These are phyloP conservation scores for Tillus elongatus DNA, from an alignment of 2,888 invertebrate genomes.

Conservation along the genomic window DNA sequence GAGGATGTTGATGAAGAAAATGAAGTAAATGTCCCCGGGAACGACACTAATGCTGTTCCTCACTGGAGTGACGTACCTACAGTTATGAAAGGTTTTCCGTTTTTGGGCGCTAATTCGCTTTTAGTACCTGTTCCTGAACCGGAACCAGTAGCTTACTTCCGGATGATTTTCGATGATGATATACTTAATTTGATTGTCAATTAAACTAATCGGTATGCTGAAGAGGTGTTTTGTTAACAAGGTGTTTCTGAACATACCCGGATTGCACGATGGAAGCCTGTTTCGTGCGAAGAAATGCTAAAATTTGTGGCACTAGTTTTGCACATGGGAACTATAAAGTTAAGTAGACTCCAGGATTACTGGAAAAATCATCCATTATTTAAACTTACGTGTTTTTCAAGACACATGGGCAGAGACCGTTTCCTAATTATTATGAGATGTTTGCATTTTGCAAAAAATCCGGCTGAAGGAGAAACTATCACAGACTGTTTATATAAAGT, in stretches of 20 bases:
- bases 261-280: slow-evolving; percentile 1
- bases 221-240: background rate
- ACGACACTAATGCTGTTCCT: no score
- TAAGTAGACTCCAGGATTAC: slow-evolving; percentile 4
- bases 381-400: slow-evolving; percentile 8
- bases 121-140: no score
- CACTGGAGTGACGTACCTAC: no score
- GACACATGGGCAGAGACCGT: slow-evolving; percentile 17
- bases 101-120: no score
- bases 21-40: no score
- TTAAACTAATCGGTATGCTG: background rate
- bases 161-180: background rate
- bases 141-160: no score
- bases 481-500: slow-evolving; percentile 12
- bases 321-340: slow-evolving; percentile 3
- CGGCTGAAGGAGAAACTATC: background rate
- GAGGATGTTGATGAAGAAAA: no score
- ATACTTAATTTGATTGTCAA: background rate
- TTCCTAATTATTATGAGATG: slow-evolving; percentile 17
- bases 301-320: background rate
- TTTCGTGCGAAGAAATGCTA: background rate
- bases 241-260: background rate
- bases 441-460: slow-evolving; percentile 13
- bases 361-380: background rate
- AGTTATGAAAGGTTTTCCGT: no score